These are phyloP conservation scores for Gobius niger DNA, from an alignment of 2,113 vertebrate genomes.

Conservation along the genomic window DNA sequence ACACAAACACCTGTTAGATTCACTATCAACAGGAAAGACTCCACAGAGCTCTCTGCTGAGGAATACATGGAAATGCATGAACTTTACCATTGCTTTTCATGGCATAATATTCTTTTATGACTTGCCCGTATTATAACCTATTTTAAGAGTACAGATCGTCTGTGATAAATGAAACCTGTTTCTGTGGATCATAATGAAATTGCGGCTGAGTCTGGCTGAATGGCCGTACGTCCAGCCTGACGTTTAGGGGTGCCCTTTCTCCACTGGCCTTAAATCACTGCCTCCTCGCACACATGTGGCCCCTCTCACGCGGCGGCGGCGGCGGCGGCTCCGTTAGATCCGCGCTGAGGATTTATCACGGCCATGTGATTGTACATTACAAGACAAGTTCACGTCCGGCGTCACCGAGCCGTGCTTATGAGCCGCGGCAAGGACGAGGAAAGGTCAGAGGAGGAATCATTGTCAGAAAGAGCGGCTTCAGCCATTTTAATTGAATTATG, in stretches of 20 bases:
- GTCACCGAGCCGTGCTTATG: conserved; percentile 39
- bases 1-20: conserved; percentile 59
- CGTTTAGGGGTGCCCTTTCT: conserved; percentile 12
- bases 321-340: conserved; percentile 51
- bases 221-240: conserved; percentile 27
- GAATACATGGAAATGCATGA: too few relatives aligned
- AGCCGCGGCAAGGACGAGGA: conserved; percentile 47
- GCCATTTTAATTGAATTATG: conserved; percentile 4
- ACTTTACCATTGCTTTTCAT: too few relatives aligned
- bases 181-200: conserved; percentile 12
- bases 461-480: conserved; percentile 18
- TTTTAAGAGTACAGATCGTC: background rate
- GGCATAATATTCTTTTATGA: too few relatives aligned
- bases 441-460: conserved; percentile 46
- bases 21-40: conserved; percentile 41
- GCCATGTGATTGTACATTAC: conserved; percentile 61
- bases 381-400: conserved; percentile 40
- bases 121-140: background rate
- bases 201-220: conserved; percentile 15
- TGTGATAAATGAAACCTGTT: background rate
- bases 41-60: background rate
- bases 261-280: conserved; percentile 41
- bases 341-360: conserved; percentile 59
- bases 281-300: conserved; percentile 14
- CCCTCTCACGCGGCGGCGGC: conserved; percentile 24